A percentile compares a stretch with the other conserved stretches of the same genome.
phyloP scores from a whole-genome alignment of 1,140 invertebrate genomes.

The Papilio polyxenes region DNA sequence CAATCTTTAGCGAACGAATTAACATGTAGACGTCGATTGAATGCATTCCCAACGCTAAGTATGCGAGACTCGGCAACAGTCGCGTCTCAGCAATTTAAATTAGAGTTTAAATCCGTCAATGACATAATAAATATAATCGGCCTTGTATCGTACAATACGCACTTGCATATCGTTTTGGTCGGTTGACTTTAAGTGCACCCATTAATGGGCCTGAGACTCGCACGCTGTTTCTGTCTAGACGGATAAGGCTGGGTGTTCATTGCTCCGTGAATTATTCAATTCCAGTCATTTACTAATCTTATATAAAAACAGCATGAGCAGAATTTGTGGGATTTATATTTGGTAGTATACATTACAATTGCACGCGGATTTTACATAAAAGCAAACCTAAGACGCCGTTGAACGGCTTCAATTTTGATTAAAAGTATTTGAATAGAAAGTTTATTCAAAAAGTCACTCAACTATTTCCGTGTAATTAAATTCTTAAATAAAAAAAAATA shows the following conservation, averaged over 20 bases:
- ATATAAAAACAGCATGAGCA: neutral
- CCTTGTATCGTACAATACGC: conserved; percentile 55
- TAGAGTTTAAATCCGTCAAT: conserved; percentile 52
- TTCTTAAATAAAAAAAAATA: no score
- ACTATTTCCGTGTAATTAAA: no score
- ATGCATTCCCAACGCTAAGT: conserved; percentile 19
- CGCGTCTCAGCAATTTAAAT: conserved; percentile 49
- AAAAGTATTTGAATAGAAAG: no score
- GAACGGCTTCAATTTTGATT: no score
- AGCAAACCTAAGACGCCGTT: no score
- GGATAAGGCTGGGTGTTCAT: conserved; percentile 22
- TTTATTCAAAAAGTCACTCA: no score
- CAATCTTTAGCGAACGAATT: neutral
- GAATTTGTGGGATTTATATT: no score
- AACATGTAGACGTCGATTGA: neutral
- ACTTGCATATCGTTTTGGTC: conserved; percentile 48
- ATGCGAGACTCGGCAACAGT: neutral
- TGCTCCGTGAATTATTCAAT: neutral
- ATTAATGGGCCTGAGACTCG: conserved; percentile 29
- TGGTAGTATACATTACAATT: no score
- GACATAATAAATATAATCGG: conserved; percentile 56
- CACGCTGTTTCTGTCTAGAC: conserved; percentile 39
- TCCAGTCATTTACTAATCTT: neutral
- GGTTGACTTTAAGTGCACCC: conserved; percentile 40
- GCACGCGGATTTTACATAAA: no score